These are phyloP conservation scores for Parauchenoglanis punctatus DNA, from an alignment of 2,797 vertebrate species.

Conservation along the genomic window DNA sequence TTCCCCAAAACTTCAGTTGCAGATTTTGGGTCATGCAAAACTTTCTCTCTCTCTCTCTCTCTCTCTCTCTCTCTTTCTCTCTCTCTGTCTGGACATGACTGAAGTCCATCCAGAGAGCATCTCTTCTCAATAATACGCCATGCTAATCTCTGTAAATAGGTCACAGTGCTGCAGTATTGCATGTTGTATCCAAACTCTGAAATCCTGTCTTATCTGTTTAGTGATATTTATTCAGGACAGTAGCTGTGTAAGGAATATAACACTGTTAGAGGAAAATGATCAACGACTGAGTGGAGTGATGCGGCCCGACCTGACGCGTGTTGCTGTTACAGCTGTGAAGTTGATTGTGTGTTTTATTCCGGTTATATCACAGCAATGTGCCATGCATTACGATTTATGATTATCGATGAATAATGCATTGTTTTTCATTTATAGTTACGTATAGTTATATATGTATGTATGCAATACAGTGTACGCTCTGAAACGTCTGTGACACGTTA, in stretches of 20 bases:
- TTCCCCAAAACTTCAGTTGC: conserved; percentile 45
- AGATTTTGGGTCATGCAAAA: conserved; percentile 51
- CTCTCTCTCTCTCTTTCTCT: conserved; percentile 33
- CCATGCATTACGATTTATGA: not conserved
- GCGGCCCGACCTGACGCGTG: not conserved
- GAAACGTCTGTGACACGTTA: too few relatives aligned
- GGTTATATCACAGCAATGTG: not conserved
- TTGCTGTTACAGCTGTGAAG: not conserved
- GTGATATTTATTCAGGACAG: not conserved
- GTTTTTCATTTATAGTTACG: not conserved
- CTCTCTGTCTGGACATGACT: conserved; percentile 21
- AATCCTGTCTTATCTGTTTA: not conserved
- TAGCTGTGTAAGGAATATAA: not conserved
- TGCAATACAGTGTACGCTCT: not conserved
- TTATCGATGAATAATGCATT: not conserved
- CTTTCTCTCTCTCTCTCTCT: conserved; percentile 40
- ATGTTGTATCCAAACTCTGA: not conserved
- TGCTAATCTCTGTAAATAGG: conserved; percentile 5
- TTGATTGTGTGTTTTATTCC: not conserved
- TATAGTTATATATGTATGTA: not conserved
- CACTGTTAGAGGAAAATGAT: not conserved
- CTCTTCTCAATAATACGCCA: not conserved
- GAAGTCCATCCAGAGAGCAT: not conserved
- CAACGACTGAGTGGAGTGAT: not conserved
- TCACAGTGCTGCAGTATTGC: not conserved